Evolutionary conservation across 1,140 invertebrate species (phyloP), one percentile per base, ranked within the genome.

Genomic region (Drosophila lini): DNA sequence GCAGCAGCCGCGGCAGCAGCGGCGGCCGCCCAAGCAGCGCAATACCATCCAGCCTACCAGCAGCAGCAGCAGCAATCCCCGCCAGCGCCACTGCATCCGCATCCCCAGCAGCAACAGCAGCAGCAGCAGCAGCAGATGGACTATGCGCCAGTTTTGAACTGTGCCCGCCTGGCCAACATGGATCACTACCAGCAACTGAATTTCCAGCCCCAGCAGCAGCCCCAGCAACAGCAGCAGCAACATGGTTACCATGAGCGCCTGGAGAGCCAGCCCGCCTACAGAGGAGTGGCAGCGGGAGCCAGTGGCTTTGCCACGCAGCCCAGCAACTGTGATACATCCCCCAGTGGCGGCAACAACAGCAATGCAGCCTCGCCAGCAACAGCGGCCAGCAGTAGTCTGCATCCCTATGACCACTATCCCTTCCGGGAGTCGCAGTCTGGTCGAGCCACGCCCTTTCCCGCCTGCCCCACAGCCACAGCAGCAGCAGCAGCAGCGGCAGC

Each of bases 381-480:
- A 34, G 55, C 57, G 25, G 22, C 62, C 52, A 67, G 52, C 63
- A 80, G 75, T 42, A 81, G 65, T 53, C 48, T 85, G 91, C 94
- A 83, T 93, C 94, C 85, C 32, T 94, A 94, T 75, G 93, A 94
- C 69, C 93, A 94, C 69, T 93, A 93, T 86, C 92, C 92, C 16
- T 91, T 92, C 63, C 83, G 90, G 78, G 91, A 92, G 63, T 63
- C 83, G 36, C 91, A 92, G 32, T 94, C 93, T 41, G 95, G 94
- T 41, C 93, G 94, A 79, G 94, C 94, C 76, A 96, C 95, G 63
- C 95, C 94, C 15, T 95, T 94, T 78, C 95, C 94, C 28, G 89
- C 92, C 82, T 82, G 81, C 45, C 85, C 70, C 32, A 25, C 74
- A 41, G 70, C 76, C 10, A 55, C 82, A 45, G 50, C 78, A 28